These are phyloP conservation scores for Galeopsomyia nigrocyanea DNA, from an alignment of 2,888 invertebrate species.

Conservation along the genomic window DNA sequence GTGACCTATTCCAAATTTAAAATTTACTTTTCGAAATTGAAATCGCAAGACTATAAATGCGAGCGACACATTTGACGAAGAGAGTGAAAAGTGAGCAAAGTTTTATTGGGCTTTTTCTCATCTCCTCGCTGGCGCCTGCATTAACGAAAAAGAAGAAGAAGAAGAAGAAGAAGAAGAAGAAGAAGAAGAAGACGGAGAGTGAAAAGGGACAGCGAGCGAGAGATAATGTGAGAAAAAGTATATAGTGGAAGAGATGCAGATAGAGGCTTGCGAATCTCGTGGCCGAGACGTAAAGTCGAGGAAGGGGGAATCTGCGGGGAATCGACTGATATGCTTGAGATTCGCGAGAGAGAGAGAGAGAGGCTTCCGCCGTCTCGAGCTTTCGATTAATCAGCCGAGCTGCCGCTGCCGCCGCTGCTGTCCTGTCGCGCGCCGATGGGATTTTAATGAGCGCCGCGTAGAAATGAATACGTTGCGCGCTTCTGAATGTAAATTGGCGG, in stretches of 20 bases:
- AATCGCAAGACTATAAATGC: too few relatives aligned
- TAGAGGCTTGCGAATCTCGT: background rate
- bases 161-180: background rate
- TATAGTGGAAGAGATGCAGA: conserved; percentile 27
- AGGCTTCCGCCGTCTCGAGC: conserved; percentile 30
- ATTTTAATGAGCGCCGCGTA: conserved; percentile 47
- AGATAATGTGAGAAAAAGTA: conserved; percentile 38
- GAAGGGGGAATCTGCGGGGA: conserved; percentile 11
- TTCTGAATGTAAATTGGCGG: conserved; percentile 47
- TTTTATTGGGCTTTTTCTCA: too few relatives aligned
- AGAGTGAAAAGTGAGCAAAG: too few relatives aligned
- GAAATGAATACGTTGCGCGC: conserved; percentile 46
- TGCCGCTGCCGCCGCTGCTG: conserved; percentile 17
- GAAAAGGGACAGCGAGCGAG: conserved; percentile 12
- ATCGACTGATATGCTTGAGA: conserved; percentile 1
- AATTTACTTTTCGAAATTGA: too few relatives aligned
- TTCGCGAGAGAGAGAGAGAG: conserved; percentile 18
- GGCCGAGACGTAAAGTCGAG: conserved; percentile 10
- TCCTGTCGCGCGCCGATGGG: conserved; percentile 45
- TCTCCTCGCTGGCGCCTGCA: too few relatives aligned
- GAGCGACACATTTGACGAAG: too few relatives aligned
- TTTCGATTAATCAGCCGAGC: conserved; percentile 46
- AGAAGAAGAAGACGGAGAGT: background rate
- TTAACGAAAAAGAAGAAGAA: too few relatives aligned
- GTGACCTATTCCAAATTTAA: too few relatives aligned